A percentile compares a stretch with the other conserved stretches of the same genome.
Evolutionary conservation across 2,797 vertebrate species (phyloP).

Genomic region (Sebastes jordani): DNA sequence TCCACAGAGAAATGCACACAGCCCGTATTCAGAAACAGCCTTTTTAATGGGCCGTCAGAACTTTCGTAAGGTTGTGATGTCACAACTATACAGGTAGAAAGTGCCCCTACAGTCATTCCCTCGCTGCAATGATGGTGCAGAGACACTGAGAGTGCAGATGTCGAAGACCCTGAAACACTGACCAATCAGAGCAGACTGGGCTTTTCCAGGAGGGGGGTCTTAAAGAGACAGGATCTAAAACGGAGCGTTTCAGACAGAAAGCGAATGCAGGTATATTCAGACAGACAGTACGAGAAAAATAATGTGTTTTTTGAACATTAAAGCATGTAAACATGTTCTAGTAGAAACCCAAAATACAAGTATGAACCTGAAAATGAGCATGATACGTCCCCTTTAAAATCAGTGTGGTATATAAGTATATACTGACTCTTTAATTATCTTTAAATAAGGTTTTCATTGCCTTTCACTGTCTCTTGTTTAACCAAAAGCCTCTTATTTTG

Average conservation of each 20-base stretch:
- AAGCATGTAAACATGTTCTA: neutral
- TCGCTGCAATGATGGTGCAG: neutral
- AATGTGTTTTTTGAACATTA: no score
- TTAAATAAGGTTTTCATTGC: neutral
- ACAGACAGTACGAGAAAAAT: no score
- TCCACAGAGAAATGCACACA: neutral
- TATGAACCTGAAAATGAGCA: neutral
- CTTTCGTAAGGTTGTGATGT: neutral
- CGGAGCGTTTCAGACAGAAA: neutral
- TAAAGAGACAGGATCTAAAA: neutral
- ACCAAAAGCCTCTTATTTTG: neutral
- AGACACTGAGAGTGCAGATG: neutral
- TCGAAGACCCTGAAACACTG: neutral
- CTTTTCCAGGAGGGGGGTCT: neutral
- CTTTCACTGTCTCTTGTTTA: neutral
- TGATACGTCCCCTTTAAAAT: neutral
- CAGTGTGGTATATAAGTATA: neutral
- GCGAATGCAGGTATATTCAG: neutral
- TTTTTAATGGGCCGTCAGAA: neutral
- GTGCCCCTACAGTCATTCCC: neutral
- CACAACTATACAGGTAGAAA: neutral
- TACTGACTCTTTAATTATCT: neutral
- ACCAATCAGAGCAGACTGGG: neutral
- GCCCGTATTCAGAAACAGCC: neutral
- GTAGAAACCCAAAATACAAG: neutral